Base-by-base conservation (phyloP, 2,797 vertebrate genomes). In the Falco novaeseelandiae region DNA sequence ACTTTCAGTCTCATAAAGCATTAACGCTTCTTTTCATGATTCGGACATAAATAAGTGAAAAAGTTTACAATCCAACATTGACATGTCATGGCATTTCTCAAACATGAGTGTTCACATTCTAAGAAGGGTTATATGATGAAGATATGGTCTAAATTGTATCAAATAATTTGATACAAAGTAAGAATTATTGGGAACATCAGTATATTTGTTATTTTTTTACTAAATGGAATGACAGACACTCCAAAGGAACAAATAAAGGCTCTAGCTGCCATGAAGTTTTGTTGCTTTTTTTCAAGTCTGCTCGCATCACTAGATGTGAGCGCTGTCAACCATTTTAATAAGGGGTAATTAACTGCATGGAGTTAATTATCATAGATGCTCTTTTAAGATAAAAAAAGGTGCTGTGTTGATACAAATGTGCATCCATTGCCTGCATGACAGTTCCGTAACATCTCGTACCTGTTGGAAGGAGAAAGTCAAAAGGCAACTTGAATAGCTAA, bases 321-420 rank as follows among this genome's bases (percentile, higher is more conserved):
- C 62, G 83, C 5, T 90, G 55, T 79, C 71, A 83, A 71, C 46
- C 67, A 91, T 73, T 88, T 96, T 74, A 93, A 91, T 93, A 93
- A 87, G 38, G 19, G 4, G 76, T 70, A 76, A 94, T 72, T 80
- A 94, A 63, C 29, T 48, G 9, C n/a, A 82, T 81, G 29, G 42
- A 70, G 15, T 9, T 13, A 49, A 58, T 92, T 42, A 42, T 42
- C 42, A 58, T 15, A 51, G 13, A 83, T 0, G 3, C 44, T 91
- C 65, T 36, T 76, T 86, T 72, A 87, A 71, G 44, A 73, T 34
- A 49, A 51, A 89, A 67, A 67, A 79, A 57, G 36, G 36, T 29
- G 16, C 18, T 58, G 48, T 9, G 20, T 12, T 70, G 71, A 59
- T 79, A 91, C 20, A 70, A 87, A 93, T 8, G 14, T 46, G 36